Base-by-base conservation (phyloP, 2,888 invertebrate species). In the Achlya flavicornis region DNA sequence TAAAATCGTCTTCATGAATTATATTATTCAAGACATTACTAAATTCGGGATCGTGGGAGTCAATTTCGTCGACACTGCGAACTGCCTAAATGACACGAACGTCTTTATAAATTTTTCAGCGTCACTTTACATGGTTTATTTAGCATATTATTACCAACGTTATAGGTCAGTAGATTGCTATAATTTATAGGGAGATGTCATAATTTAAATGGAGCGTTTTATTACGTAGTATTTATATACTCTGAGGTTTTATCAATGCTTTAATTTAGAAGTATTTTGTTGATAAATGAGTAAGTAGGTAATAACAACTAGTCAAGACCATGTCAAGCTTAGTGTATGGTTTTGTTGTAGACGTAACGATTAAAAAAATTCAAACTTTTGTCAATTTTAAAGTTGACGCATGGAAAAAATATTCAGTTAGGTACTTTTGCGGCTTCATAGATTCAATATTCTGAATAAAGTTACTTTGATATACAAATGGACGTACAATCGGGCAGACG, bases 51-150 rank as follows among this genome's bases (percentile, higher is more conserved):
- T 72, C 70, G 69, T 68, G 66, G 53, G 64, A 76, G 68, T 73
- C 69, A 73, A 73, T 72, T 76, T 72, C 63, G 70, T 67, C 68
- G 67, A 69, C 72, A 69, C 68, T 67, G 69, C 64, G 66, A 67
- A 72, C 72, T 71, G 71, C 68, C 63, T 67, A 67, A 66, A 64
- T 60, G 62, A 69, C 60, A 53, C 64, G 65, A 69, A 66, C 68
- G 70, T 66, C 66, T 58, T 53, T 58, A 19, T 61, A 61, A 26
- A 62, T 57, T 62, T 62, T 62, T 57, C 62, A 57, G 57, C 57
- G 62, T 62, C 62, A 57, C 60, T 61, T 63, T 57, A 59, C 59
- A 48, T 43, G 60, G 38, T 63, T 38, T 58, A 57, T 53, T 58
- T 58, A 60, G 26, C 41, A 60, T 60, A 60, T 41, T 60, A 60